Conservation (phyloP, 2,888 invertebrate genomes). For the Drosophila tripunctata region DNA sequence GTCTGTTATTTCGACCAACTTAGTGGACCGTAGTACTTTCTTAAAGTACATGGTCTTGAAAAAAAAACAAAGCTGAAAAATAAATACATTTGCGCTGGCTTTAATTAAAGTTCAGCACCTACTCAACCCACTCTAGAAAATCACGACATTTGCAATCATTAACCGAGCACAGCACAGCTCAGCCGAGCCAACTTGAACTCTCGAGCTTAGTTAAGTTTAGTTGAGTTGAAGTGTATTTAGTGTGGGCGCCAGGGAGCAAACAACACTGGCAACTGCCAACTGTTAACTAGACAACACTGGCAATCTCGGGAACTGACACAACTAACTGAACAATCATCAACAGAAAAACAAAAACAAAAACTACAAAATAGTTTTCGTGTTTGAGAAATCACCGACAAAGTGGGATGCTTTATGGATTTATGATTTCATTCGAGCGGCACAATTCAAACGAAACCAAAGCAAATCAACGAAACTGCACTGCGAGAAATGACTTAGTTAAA, state of each 20-base stretch:
- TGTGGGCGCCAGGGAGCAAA: constrained; percentile 44
- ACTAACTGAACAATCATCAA: constrained; percentile 44
- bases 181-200: constrained; percentile 26
- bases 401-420: constrained; percentile 70
- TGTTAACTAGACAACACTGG: constrained; percentile 27
- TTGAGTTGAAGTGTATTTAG: constrained; percentile 3
- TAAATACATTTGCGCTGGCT: constrained; percentile 49
- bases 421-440: constrained; percentile 70
- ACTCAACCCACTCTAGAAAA: constrained; percentile 69
- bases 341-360: background rate
- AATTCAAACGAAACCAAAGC: constrained; percentile 66
- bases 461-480: constrained; percentile 45
- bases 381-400: constrained; percentile 72
- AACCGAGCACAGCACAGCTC: constrained; percentile 38
- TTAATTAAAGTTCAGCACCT: constrained; percentile 78
- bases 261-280: constrained; percentile 17
- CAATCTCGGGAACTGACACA: constrained; percentile 1
- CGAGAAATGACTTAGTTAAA: constrained; percentile 3
- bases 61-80: constrained; percentile 7
- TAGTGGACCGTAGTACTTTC: too few species aligned
- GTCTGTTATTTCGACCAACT: too few species aligned
- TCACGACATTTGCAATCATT: constrained; percentile 78
- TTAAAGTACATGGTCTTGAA: too few species aligned
- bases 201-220: constrained; percentile 29
- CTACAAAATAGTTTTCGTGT: constrained; percentile 57